Conservation (phyloP, 2,797 vertebrate species). For the Siniperca scherzeri region DNA sequence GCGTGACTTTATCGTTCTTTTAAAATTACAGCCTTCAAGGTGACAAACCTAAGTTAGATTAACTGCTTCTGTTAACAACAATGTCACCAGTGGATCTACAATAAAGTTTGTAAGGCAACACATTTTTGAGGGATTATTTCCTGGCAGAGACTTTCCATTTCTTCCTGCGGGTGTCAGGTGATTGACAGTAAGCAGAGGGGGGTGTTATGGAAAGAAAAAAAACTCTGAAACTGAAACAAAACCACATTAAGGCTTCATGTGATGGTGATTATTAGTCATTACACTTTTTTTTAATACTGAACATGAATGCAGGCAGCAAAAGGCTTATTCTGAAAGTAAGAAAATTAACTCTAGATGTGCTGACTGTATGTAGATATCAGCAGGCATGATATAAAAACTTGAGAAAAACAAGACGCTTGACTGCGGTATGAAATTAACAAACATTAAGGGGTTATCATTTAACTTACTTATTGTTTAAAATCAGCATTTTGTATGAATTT, state of each 20-base stretch:
- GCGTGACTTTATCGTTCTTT: background rate
- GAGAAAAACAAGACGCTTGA: background rate
- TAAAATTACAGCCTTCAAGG: background rate
- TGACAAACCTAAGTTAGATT: background rate
- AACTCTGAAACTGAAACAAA: slow-evolving; percentile 50
- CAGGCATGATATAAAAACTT: background rate
- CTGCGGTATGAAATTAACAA: background rate
- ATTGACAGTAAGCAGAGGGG: slow-evolving; percentile 54
- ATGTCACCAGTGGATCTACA: background rate
- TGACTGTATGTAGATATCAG: background rate
- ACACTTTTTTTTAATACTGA: slow-evolving; percentile 26
- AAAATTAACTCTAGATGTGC: background rate
- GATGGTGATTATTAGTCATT: slow-evolving; percentile 42
- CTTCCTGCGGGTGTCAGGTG: slow-evolving; percentile 33
- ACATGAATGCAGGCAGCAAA: slow-evolving; percentile 6
- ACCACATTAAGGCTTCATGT: slow-evolving; percentile 34
- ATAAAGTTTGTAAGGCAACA: background rate
- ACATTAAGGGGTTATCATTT: background rate
- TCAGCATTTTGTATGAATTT: background rate
- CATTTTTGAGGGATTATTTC: slow-evolving; percentile 35
- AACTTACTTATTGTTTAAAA: background rate
- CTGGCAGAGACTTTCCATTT: slow-evolving; percentile 37
- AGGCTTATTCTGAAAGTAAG: slow-evolving; percentile 12
- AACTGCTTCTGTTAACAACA: background rate
- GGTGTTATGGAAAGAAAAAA: slow-evolving; percentile 10